These are phyloP conservation scores for Sphenodon punctatus DNA, from an alignment of 2,797 vertebrate species.

Conservation along the genomic window DNA sequence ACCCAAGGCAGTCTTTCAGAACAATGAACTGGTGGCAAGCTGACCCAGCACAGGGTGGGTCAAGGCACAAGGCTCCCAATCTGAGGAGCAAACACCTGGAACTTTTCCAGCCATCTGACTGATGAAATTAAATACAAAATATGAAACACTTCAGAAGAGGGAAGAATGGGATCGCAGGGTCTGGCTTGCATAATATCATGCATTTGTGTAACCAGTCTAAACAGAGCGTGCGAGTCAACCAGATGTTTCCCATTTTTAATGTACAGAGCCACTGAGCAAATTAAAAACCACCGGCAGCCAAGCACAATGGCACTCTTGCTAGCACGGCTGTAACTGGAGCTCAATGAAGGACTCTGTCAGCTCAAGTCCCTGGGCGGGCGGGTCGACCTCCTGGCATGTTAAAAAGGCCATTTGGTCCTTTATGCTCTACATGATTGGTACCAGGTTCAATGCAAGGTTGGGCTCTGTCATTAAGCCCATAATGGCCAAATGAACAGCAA, in stretches of 20 bases:
- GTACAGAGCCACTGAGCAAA: conserved; percentile 35
- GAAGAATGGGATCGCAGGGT: conserved; percentile 36
- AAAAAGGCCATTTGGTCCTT: neutral
- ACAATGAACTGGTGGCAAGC: neutral
- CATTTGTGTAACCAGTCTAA: conserved; percentile 68
- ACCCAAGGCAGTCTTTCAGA: neutral
- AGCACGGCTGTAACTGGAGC: conserved; percentile 43
- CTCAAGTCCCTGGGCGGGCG: neutral
- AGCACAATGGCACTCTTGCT: conserved; percentile 29
- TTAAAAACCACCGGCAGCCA: conserved; percentile 44
- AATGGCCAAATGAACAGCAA: neutral
- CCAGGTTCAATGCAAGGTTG: neutral
- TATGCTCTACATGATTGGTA: neutral
- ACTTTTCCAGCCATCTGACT: conserved; percentile 16
- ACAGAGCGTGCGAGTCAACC: conserved; percentile 44
- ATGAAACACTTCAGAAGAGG: conserved; percentile 47
- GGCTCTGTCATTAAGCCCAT: neutral
- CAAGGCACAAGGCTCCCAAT: neutral
- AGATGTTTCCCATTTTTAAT: conserved; percentile 75
- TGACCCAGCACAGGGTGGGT: neutral
- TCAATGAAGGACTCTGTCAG: conserved; percentile 11
- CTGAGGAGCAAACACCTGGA: conserved; percentile 24
- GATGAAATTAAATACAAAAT: conserved; percentile 55
- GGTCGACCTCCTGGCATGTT: neutral
- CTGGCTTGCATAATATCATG: conserved; percentile 62